Conservation (phyloP, 2,888 invertebrate species). For the Erynnis tages region DNA sequence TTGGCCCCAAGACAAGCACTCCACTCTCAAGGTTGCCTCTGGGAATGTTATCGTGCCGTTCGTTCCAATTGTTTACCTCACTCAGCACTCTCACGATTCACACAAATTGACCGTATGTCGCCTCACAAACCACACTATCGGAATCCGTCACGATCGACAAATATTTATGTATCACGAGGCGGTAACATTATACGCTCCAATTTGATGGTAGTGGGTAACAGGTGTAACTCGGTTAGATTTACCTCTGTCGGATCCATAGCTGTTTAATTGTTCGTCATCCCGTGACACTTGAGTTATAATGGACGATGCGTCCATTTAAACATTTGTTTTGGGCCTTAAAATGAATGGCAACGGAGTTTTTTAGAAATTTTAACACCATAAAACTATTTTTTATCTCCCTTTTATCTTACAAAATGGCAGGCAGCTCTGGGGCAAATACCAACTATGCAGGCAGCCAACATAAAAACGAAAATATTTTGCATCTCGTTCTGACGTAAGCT, state of each 20-base stretch:
- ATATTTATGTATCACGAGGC: constrained; percentile 63
- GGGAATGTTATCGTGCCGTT: constrained; percentile 68
- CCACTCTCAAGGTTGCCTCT: constrained; percentile 69
- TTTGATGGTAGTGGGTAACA: constrained; percentile 78
- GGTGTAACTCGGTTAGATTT: constrained; percentile 81
- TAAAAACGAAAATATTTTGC: constrained; percentile 43
- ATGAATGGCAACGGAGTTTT: constrained; percentile 76
- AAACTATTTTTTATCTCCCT: constrained; percentile 82
- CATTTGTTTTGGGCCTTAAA: constrained; percentile 79
- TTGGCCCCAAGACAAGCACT: constrained; percentile 47
- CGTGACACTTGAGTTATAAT: constrained; percentile 99
- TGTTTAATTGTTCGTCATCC: constrained; percentile 97
- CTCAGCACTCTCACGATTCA: constrained; percentile 49
- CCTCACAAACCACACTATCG: constrained; percentile 46
- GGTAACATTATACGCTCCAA: constrained; percentile 78
- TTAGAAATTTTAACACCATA: constrained; percentile 79
- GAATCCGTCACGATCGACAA: constrained; percentile 55
- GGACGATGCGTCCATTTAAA: constrained; percentile 98
- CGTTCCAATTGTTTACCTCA: constrained; percentile 75
- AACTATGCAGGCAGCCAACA: constrained; percentile 67
- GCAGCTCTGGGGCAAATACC: constrained; percentile 74
- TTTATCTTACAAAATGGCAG: constrained; percentile 82
- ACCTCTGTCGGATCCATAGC: constrained; percentile 96
- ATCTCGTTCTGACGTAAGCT: constrained; percentile 34
- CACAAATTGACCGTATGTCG: constrained; percentile 43